Evolutionary conservation across 1,140 invertebrate genomes (phyloP).

Genomic region (Pogonus chalceus): DNA sequence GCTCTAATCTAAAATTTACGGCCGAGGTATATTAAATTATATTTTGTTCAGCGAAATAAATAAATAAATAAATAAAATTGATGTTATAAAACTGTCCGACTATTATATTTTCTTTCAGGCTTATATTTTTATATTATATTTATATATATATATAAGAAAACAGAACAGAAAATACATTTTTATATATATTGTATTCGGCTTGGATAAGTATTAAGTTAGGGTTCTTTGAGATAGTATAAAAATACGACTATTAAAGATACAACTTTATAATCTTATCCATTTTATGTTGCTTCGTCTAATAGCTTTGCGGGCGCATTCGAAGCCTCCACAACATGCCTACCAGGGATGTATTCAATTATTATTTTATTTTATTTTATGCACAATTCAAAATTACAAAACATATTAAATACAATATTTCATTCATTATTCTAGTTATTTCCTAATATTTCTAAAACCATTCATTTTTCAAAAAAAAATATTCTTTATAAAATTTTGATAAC

Average conservation of each 20-base stretch:
- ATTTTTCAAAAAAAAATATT: too few relatives aligned
- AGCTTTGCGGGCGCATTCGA: neutral
- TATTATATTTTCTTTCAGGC: neutral
- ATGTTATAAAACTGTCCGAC: neutral
- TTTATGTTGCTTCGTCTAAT: slow-evolving; percentile 2
- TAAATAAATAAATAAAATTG: slow-evolving; percentile 6
- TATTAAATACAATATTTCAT: neutral
- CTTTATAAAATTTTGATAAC: too few relatives aligned
- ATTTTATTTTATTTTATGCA: neutral
- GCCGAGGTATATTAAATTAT: slow-evolving; percentile 1
- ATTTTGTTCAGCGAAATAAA: slow-evolving; percentile 1
- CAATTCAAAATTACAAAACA: neutral
- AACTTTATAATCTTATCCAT: slow-evolving; percentile 3
- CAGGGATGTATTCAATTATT: neutral
- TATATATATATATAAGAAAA: neutral
- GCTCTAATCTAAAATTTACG: neutral
- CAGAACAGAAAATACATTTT: neutral
- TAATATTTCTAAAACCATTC: neutral
- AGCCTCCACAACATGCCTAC: neutral
- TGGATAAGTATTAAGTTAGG: too few relatives aligned
- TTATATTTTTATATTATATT: neutral
- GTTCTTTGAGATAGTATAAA: neutral
- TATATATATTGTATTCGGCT: neutral
- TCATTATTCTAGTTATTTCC: neutral
- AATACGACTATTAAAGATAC: neutral